phyloP scores from a whole-genome alignment of 1,140 invertebrate genomes.

The Hylyphantes graminicola region DNA sequence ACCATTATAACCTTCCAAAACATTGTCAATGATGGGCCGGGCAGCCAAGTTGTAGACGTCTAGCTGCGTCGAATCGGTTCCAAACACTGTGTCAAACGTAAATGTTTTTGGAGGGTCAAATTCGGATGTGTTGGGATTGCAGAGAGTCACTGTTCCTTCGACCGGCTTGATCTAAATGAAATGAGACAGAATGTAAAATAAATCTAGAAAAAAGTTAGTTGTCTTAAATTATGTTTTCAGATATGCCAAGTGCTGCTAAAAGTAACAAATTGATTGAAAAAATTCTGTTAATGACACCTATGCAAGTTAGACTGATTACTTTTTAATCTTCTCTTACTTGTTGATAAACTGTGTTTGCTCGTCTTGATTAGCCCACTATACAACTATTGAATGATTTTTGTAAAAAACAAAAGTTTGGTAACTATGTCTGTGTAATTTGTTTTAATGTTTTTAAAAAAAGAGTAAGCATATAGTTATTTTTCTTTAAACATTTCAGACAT shows the following conservation, averaged over 20 bases:
- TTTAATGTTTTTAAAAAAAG: too few species aligned
- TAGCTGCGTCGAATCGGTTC: conserved; percentile 70
- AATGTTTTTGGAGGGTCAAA: conserved; percentile 80
- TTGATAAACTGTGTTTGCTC: too few species aligned
- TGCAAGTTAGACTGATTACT: too few species aligned
- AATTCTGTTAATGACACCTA: too few species aligned
- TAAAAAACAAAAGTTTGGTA: too few species aligned
- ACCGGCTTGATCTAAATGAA: conserved; percentile 75
- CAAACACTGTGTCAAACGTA: conserved; percentile 76
- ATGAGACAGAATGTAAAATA: conserved; percentile 8
- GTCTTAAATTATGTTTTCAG: background rate
- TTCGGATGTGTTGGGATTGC: conserved; percentile 76
- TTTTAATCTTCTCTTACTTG: too few species aligned
- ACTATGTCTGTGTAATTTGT: too few species aligned
- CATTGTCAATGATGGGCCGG: conserved; percentile 79
- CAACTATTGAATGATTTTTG: too few species aligned
- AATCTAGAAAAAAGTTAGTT: background rate
- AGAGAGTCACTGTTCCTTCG: conserved; percentile 80
- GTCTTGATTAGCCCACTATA: too few species aligned
- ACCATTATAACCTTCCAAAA: conserved; percentile 72
- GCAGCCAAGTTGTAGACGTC: conserved; percentile 81
- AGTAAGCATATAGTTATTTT: too few species aligned
- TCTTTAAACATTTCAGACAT: too few species aligned
- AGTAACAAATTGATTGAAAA: too few species aligned
- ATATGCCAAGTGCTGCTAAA: background rate